Evolutionary conservation across 2,888 invertebrate species (phyloP).

Genomic region (Polia nebulosa): DNA sequence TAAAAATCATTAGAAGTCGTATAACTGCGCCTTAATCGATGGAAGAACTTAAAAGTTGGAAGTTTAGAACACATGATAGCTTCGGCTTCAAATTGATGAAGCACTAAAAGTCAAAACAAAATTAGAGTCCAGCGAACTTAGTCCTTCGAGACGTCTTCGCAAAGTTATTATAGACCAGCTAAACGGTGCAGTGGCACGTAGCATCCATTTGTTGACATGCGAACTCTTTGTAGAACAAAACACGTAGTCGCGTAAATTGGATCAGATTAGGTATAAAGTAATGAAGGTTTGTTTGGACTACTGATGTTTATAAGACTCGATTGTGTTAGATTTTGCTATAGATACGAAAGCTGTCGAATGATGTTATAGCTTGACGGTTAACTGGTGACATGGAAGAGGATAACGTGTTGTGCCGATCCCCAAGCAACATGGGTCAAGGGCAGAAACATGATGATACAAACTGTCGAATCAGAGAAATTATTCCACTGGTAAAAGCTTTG

Average conservation of each 20-base stretch:
- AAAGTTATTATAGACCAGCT: constrained; percentile 37
- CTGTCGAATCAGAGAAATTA: background rate
- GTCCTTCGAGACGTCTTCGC: constrained; percentile 32
- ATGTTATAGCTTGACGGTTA: too few relatives aligned
- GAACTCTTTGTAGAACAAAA: constrained; percentile 47
- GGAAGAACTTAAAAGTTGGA: background rate
- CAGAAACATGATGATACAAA: too few relatives aligned
- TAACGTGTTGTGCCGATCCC: too few relatives aligned
- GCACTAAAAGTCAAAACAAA: constrained; percentile 35
- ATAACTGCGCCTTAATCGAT: too few relatives aligned
- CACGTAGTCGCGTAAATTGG: constrained; percentile 55
- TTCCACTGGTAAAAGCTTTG: background rate
- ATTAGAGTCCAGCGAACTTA: constrained; percentile 47
- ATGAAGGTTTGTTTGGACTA: constrained; percentile 41
- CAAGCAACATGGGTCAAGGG: too few relatives aligned
- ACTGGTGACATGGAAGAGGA: too few relatives aligned
- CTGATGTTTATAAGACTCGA: constrained; percentile 15
- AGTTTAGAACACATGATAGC: background rate
- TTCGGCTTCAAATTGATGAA: constrained; percentile 4
- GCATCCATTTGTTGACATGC: constrained; percentile 48
- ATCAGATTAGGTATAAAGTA: constrained; percentile 54
- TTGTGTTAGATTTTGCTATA: background rate
- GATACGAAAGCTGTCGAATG: background rate
- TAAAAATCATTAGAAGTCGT: too few relatives aligned
- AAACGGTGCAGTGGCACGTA: constrained; percentile 52